Percentiles rank a stretch among this genome's conserved stretches.
These are phyloP conservation scores for Cheilosia grossa DNA, from an alignment of 2,888 invertebrate genomes.

Conservation along the genomic window DNA sequence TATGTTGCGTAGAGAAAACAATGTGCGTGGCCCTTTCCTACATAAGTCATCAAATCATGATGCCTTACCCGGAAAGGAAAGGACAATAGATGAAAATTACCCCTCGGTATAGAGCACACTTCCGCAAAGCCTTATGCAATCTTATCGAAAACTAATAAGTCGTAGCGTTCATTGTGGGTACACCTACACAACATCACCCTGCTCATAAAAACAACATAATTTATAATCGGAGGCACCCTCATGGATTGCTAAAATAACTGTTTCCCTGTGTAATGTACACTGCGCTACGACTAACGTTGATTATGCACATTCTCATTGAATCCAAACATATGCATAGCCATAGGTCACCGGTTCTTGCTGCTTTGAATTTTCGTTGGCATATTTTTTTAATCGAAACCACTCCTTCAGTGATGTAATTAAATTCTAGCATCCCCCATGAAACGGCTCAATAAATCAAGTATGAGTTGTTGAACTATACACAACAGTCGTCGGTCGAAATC, in stretches of 20 bases:
- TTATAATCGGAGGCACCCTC: too few species aligned
- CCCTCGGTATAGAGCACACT: background rate
- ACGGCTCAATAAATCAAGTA: constrained; percentile 64
- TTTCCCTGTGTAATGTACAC: background rate
- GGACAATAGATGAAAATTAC: background rate
- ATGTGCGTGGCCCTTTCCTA: too few species aligned
- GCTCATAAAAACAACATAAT: background rate
- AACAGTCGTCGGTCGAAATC: background rate
- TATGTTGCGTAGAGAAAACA: too few species aligned
- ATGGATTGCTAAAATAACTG: constrained; percentile 15
- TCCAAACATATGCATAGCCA: constrained; percentile 49
- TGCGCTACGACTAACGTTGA: constrained; percentile 15
- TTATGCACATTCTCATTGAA: constrained; percentile 46
- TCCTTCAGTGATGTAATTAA: constrained; percentile 66
- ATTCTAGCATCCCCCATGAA: constrained; percentile 47
- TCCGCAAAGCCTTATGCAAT: constrained; percentile 30
- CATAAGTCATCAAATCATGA: constrained; percentile 13
- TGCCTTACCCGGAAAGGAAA: background rate
- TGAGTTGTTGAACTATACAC: constrained; percentile 5
- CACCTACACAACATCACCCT: background rate
- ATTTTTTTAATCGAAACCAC: constrained; percentile 43
- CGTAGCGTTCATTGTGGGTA: constrained; percentile 15
- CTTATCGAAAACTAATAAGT: constrained; percentile 47
- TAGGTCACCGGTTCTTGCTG: constrained; percentile 29
- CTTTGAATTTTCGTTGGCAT: constrained; percentile 12